These are phyloP conservation scores for Nemapogon koenigi DNA, from an alignment of 2,888 invertebrate species.

Conservation along the genomic window DNA sequence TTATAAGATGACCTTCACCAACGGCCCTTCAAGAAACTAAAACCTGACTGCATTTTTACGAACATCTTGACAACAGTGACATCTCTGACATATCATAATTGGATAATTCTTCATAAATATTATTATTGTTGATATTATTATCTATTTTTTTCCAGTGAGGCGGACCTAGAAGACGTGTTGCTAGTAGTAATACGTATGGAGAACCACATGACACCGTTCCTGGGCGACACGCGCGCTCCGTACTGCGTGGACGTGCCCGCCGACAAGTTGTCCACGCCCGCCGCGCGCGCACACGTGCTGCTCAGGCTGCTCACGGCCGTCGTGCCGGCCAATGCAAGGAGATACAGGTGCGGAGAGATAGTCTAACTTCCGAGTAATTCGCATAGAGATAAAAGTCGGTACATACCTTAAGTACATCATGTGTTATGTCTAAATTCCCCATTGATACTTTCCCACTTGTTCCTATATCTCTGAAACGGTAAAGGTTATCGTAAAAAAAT, in stretches of 20 bases:
- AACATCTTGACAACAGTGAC: no score
- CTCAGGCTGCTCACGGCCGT: conserved; percentile 37
- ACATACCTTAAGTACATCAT: no score
- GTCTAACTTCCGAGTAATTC: no score
- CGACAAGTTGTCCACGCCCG: conserved; percentile 5
- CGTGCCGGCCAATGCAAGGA: conserved; percentile 30
- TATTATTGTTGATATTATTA: not conserved
- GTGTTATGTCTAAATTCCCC: no score
- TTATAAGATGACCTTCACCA: no score
- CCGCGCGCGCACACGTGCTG: conserved; percentile 30
- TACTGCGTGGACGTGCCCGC: conserved; percentile 52
- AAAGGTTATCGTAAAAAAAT: no score
- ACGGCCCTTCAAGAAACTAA: no score
- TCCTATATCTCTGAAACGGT: no score
- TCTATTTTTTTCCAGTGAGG: conserved; percentile 64
- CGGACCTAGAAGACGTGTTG: conserved; percentile 75
- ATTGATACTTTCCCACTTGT: no score
- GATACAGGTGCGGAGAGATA: conserved; percentile 34
- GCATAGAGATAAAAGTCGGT: no score
- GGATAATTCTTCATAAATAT: not conserved
- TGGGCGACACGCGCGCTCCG: conserved; percentile 57
- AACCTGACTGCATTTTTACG: no score
- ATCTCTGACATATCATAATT: not conserved
- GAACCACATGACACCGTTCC: conserved; percentile 65
- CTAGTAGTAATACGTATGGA: conserved; percentile 66